These are phyloP conservation scores for Capitella teleta DNA, from an alignment of 1,140 invertebrate species.

Conservation along the genomic window DNA sequence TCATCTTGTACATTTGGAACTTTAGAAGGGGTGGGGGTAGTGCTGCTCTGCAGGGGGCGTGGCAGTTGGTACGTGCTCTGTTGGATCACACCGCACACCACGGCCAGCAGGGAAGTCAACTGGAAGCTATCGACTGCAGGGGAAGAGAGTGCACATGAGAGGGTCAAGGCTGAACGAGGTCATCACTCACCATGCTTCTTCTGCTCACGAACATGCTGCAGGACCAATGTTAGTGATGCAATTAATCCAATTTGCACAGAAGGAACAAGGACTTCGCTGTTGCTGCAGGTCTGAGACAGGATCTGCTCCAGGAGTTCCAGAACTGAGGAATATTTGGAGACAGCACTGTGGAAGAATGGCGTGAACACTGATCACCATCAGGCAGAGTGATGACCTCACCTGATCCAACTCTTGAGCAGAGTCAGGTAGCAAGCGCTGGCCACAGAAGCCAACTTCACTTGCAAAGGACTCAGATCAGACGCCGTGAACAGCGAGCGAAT, in stretches of 20 bases:
- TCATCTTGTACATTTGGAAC: not conserved
- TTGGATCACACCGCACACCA: constrained; percentile 2
- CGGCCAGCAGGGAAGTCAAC: not conserved
- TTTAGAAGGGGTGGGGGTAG: not conserved
- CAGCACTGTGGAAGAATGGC: not conserved
- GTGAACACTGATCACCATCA: not conserved
- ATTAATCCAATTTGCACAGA: constrained; percentile 28
- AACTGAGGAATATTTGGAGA: not conserved
- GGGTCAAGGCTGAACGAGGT: not conserved
- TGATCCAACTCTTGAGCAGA: constrained; percentile 24
- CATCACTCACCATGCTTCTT: not conserved
- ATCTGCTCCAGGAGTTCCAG: constrained; percentile 9
- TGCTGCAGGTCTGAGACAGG: constrained; percentile 14
- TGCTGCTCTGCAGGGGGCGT: not conserved
- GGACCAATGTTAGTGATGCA: constrained; percentile 17
- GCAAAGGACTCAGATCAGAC: constrained; percentile 15
- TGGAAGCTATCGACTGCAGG: not conserved
- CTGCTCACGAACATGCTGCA: constrained; percentile 15
- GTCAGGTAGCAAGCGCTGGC: constrained; percentile 29
- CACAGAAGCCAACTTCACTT: constrained; percentile 26
- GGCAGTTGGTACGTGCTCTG: not conserved
- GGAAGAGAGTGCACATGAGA: not conserved
- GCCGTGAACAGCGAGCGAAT: too few relatives aligned
- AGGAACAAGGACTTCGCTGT: constrained; percentile 19
- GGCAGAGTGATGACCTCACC: constrained; percentile 14